Evolutionary conservation across 1,140 invertebrate genomes (phyloP), one percentile per base, ranked within the genome.

Genomic region (Laupala kohalensis): DNA sequence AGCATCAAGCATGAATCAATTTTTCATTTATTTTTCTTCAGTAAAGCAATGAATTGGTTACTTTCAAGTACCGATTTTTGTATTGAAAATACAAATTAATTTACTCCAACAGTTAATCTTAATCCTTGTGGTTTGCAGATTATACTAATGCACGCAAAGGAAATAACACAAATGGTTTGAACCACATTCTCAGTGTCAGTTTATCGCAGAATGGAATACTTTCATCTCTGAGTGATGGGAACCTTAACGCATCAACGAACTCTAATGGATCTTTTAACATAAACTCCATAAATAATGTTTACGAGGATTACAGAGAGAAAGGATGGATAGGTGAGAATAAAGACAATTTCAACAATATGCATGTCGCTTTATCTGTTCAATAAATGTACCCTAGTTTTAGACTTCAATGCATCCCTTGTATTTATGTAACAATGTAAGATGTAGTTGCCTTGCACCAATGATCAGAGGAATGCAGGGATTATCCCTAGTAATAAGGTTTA

Each of bases 181-280:
- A 67, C 69, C 70, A 73, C 27, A 27, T 70, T 26, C 63, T 73
- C 25, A 73, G 70, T 62, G 27, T 29, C 2, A 67, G 68, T 23
- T n/a, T 70, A 6, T 67, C 64, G 6, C 72, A 73, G 19, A 70
- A 69, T 27, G 72, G 72, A 25, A 53, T 73, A 6, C 72, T 70
- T 63, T 70, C 69, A 25, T 73, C 72, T n/a, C 63, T 73, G 12
- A 73, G 70, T 62, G 69, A 25, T 66, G 53, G 70, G 64, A 73
- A 73, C 67, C 72, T 72, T 28, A 72, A 69, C 25, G 26, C 70
- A 29, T 71, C 72, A n/a, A 69, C 24, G 5, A 69, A 72, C 25
- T 69, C 68, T 4, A 53, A 64, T 6, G 62, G 65, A 19, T 25
- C 53, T 23, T 64, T 68, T 12, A 62, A 68, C 65, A 68, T 26